Percentiles rank a stretch among this genome's conserved stretches.
Conservation (phyloP, 2,797 vertebrate genomes). For the Allobates femoralis region DNA sequence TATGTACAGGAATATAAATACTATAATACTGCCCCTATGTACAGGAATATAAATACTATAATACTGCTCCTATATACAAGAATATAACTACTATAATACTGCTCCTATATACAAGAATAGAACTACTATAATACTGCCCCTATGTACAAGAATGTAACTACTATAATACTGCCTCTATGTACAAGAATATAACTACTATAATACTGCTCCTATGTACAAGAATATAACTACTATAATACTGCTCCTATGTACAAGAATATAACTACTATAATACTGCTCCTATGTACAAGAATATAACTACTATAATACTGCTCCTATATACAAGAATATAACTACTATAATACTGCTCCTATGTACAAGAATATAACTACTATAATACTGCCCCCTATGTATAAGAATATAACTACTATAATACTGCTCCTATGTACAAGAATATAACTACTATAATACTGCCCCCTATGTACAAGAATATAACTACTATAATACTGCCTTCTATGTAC, state of each 20-base stretch:
- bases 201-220: no score
- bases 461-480: not conserved
- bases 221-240: no score
- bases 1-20: no score
- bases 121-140: conserved; percentile 7
- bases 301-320: no score
- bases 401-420: not conserved
- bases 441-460: not conserved
- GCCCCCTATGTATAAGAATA: not conserved
- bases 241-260: no score
- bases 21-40: no score
- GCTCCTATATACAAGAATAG: not conserved
- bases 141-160: no score
- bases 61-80: not conserved
- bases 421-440: conserved; percentile 1
- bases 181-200: no score
- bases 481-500: not conserved
- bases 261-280: no score
- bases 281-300: no score
- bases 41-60: not conserved
- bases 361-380: not conserved
- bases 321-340: not conserved
- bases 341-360: not conserved
- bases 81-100: not conserved
- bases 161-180: no score